Conservation (phyloP, 1,140 invertebrate genomes). For the Helicoverpa zea region DNA sequence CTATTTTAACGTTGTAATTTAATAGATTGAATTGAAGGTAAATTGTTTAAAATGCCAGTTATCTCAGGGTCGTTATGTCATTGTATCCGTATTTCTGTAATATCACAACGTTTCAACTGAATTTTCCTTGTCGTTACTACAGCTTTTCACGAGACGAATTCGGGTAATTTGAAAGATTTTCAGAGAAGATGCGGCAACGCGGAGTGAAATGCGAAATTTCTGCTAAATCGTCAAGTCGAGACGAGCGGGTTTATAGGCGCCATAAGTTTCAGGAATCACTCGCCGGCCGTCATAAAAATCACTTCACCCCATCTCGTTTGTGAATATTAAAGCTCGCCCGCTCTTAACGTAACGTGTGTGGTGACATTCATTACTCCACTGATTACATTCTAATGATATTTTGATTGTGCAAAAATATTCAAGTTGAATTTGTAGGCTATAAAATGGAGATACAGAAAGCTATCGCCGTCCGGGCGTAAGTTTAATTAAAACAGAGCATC, state of each 20-base stretch:
- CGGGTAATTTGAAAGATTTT: constrained; percentile 79
- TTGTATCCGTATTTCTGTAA: constrained; percentile 34
- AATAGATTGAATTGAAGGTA: background rate
- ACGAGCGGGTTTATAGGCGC: constrained; percentile 78
- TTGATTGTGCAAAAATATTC: constrained; percentile 48
- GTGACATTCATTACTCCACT: constrained; percentile 29
- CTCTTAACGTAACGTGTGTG: constrained; percentile 47
- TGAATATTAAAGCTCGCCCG: constrained; percentile 52
- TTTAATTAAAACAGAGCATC: constrained; percentile 81
- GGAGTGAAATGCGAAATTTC: constrained; percentile 71
- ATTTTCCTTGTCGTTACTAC: constrained; percentile 77
- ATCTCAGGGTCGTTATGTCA: constrained; percentile 10
- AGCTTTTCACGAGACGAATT: constrained; percentile 73
- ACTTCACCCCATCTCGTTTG: constrained; percentile 60
- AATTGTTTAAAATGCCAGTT: background rate
- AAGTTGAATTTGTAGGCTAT: constrained; percentile 46
- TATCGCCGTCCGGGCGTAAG: constrained; percentile 59
- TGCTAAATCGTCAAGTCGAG: constrained; percentile 81
- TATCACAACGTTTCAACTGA: constrained; percentile 19
- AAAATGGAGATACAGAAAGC: constrained; percentile 49
- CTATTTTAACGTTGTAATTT: constrained; percentile 7
- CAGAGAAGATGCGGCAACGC: constrained; percentile 60
- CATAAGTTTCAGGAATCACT: constrained; percentile 77
- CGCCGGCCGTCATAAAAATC: constrained; percentile 78
- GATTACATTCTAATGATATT: constrained; percentile 51